Base-by-base conservation (phyloP, 2,797 vertebrate genomes). In the Sciurus vulgaris region DNA sequence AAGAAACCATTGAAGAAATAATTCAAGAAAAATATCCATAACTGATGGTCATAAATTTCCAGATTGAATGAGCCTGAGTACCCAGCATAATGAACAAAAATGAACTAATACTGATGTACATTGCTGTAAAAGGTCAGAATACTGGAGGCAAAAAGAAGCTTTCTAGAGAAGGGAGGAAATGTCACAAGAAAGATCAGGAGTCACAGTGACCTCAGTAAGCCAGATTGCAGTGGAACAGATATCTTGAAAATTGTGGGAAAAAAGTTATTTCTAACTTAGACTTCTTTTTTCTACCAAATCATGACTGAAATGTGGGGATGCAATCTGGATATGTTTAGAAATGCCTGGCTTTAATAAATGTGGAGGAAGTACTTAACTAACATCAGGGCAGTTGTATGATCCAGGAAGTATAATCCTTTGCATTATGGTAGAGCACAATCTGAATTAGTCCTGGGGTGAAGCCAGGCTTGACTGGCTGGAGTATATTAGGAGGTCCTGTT, bases 21-120 rank as follows among this genome's bases (percentile, higher is more conserved):
- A 88, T 86, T 93, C 30, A 86, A 76, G 54, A 86, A 89, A 87
- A 90, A 47, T 49, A 47, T 82, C 51, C n/a, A 56, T 33, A 89
- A 56, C 5, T 41, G 5, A 18, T 78, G 65, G 63, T 70, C 47
- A 28, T 47, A 47, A 74, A 54, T 94, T 92, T 93, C 63, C 33
- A 91, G 30, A 84, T 84, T 33, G 44, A 49, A 70, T 69, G 18
- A 87, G 33, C 72, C 59, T n/a, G 38, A 30, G 51, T 72, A 91
- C 4, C 4, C 4, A 41, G 56, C 20, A 63, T 26, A 83, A 2
- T 79, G 26, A 78, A 49, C 87, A 26, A 63, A 92, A 93, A 30
- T 78, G 79, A 76, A 47, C 20, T 22, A 84, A 26, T 30, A 61
- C 20, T 69, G 54, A 86, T 83, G 63, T 65, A 72, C 35, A 49